Conservation (phyloP, 2,113 vertebrate species). For the Leucosticte australis region DNA sequence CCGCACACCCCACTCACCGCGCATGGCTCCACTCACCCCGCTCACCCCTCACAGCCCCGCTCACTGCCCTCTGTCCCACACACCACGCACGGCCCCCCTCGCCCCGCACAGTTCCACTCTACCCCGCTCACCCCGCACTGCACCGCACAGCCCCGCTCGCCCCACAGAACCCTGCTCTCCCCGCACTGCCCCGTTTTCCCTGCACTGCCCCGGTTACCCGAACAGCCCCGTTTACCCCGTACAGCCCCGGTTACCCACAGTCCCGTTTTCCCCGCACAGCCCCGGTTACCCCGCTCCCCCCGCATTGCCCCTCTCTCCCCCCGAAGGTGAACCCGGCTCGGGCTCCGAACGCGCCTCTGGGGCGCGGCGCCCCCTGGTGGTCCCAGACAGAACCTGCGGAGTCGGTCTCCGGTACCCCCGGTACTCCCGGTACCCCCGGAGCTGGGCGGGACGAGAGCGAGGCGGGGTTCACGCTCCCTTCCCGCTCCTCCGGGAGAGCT, state of each 20-base stretch:
- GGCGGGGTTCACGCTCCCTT: neutral
- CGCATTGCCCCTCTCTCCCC: neutral
- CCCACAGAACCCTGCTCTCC: no score
- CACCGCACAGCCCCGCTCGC: no score
- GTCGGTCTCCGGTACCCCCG: neutral
- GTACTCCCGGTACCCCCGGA: neutral
- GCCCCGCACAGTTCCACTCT: no score
- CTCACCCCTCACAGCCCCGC: neutral
- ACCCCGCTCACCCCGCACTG: no score
- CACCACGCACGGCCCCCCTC: neutral
- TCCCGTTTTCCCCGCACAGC: neutral
- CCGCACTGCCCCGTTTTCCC: no score
- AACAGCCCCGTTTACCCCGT: no score
- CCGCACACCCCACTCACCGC: no score
- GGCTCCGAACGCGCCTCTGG: no score
- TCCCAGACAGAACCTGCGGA: neutral
- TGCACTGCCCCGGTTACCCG: no score
- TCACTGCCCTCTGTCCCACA: neutral
- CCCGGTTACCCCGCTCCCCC: no score
- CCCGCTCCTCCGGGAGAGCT: neutral
- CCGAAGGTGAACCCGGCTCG: accelerated
- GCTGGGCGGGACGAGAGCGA: no score
- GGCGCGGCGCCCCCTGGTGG: neutral
- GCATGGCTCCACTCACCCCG: neutral
- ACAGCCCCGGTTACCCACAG: neutral